Base-by-base conservation (phyloP, 2,113 vertebrate genomes). In the Ramphastos sulfuratus region DNA sequence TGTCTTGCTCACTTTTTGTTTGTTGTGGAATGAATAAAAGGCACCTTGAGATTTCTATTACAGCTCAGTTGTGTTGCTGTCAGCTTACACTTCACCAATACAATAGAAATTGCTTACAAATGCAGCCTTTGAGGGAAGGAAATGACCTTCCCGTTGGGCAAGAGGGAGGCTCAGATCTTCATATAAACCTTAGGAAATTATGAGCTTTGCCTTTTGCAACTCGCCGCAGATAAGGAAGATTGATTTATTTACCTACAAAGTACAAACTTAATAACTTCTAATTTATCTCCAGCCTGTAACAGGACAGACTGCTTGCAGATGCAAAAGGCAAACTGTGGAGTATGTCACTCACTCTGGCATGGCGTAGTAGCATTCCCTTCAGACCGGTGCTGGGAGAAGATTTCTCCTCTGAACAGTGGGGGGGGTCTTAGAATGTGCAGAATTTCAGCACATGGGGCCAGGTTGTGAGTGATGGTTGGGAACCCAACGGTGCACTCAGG, bases 21-120 rank as follows among this genome's bases (percentile, higher is more conserved):
- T 60, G 72, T 92, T 93, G 78, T 87, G 83, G 74, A 80, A 92
- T 69, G 91, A 93, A 67, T 69, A 96, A 96, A 97, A 96, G 91
- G 92, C 96, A 93, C 95, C 96, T 87, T 91, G 93, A 89, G 73
- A 92, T 92, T 92, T 85, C 85, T 54, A 1, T 77, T 89, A 80
- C 82, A 37, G 85, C 92, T 89, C 90, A 8, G 58, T 82, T 67
- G 20, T 86, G 78, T 93, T 71, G 85, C 95, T 79, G 90, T 96
- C 89, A 72, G 54, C 79, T 93, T 95, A 89, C 59, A 28, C 92
- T 64, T 87, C 77, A 89, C 93, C 92, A 95, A 94, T 87, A 90
- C 56, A 25, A 72, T 54, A 76, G 88, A 89, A 95, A 88, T 89
- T 69, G 94, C 96, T 97, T 87, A 81, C 79, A 76, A 94, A 75